Percentiles rank a stretch among this genome's conserved stretches.
Conservation (phyloP, 2,797 vertebrate species). For the Odontamblyopus lacepedii region DNA sequence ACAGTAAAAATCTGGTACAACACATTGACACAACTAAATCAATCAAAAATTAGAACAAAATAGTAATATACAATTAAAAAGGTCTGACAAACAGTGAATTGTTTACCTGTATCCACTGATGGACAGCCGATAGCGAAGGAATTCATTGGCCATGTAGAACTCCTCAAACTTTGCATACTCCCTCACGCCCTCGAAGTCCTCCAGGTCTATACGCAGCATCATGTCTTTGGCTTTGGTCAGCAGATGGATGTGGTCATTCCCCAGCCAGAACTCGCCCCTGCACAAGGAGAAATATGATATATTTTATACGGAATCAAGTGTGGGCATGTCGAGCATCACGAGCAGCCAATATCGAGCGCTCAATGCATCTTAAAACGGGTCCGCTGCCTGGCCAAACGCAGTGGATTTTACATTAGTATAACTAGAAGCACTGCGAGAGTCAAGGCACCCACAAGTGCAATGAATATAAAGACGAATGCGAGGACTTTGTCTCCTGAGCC, state of each 20-base stretch:
- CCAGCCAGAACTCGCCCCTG: slow-evolving; percentile 91
- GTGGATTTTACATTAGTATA: not conserved
- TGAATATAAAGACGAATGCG: not conserved
- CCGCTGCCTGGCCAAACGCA: not conserved
- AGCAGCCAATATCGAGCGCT: slow-evolving; percentile 27
- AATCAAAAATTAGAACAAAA: too few relatives aligned
- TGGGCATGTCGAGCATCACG: slow-evolving; percentile 15
- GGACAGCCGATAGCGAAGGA: slow-evolving; percentile 87
- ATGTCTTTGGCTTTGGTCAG: slow-evolving; percentile 92
- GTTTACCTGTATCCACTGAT: slow-evolving; percentile 79
- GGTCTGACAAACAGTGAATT: too few relatives aligned
- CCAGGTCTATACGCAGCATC: slow-evolving; percentile 90
- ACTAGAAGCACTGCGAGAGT: not conserved
- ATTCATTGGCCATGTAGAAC: slow-evolving; percentile 93
- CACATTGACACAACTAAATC: too few relatives aligned
- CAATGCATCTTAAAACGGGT: slow-evolving; percentile 12
- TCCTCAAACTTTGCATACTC: slow-evolving; percentile 90
- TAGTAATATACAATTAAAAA: too few relatives aligned
- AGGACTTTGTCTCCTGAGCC: not conserved
- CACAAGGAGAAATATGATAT: slow-evolving; percentile 9
- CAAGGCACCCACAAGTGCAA: not conserved
- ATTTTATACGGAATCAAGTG: slow-evolving; percentile 11
- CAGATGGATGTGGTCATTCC: slow-evolving; percentile 93
- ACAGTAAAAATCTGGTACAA: too few relatives aligned
- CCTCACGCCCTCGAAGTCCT: slow-evolving; percentile 87